Base-by-base conservation (phyloP, 2,113 vertebrate species). In the Otocyon megalotis region DNA sequence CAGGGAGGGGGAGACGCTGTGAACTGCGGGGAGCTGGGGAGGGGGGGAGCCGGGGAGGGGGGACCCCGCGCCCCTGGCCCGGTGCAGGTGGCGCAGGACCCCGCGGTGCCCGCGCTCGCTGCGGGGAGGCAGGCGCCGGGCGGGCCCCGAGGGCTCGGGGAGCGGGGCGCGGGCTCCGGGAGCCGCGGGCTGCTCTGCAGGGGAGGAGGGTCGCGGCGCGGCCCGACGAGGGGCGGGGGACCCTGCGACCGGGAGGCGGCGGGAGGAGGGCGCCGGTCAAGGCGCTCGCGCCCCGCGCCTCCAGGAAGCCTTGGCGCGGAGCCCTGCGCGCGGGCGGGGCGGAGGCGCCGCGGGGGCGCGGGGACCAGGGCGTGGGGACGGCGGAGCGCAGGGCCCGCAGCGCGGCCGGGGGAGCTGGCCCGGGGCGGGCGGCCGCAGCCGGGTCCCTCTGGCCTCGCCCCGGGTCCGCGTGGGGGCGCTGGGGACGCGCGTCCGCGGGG, bases 381-480 rank as follows among this genome's bases (percentile, higher is more conserved):
- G 26, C 37, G 8, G 13, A 2, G 30, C 3, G 48, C 28, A 43
- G 37, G 37, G 37, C 37, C 4, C 4, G 37, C 9, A 4, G 56
- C 4, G 12, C 3, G 0, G 11, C 2, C 58, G 22, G 14, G 13
- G 10, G 24, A 0, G 16, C 30, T 0, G 19, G 26, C 17, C 0
- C 0, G 1, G 3, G 4, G n/a, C 30, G 11, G 12, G 65, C 16
- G n/a, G 62, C 28, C 4, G 0, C 1, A 15, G 16, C 5, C 37
- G 16, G 5, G 24, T 22, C 16, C 14, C 4, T 10, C 22, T 1
- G 71, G 8, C 32, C 2, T 37, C 48, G 58, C n/a, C 6, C 50
- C 5, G 1, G 30, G 2, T 12, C 60, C 9, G 0, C 1, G 67
- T 74, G 10, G 0, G 16, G 76, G 24, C 2, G 0, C 2, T 4